phyloP scores from a whole-genome alignment of 2,888 invertebrate species.

The Papilio gigon region DNA sequence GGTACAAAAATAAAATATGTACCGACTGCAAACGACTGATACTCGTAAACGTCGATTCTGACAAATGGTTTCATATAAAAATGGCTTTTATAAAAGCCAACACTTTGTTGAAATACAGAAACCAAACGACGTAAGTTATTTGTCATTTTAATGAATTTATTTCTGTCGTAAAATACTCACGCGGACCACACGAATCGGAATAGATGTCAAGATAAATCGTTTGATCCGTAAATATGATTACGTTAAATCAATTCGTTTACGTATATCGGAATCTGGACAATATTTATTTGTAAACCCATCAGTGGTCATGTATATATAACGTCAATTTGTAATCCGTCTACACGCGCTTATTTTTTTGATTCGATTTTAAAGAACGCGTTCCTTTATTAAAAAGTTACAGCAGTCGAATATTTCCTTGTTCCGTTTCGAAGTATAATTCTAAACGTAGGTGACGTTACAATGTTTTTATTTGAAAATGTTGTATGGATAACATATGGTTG shows the following conservation, averaged over 20 bases:
- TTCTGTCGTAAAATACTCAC: slow-evolving; percentile 2
- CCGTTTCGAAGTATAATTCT: background rate
- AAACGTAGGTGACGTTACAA: background rate
- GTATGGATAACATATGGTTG: background rate
- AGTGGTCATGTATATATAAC: slow-evolving; percentile 2
- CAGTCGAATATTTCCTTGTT: background rate
- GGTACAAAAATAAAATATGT: slow-evolving; percentile 24
- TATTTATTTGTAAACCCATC: slow-evolving; percentile 8
- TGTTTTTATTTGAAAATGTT: background rate
- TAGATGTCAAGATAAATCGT: slow-evolving; percentile 36
- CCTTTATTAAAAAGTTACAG: background rate
- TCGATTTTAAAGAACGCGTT: background rate
- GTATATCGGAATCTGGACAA: slow-evolving; percentile 15
- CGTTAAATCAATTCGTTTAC: slow-evolving; percentile 18
- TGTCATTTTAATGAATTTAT: slow-evolving; percentile 38
- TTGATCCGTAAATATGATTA: slow-evolving; percentile 19
- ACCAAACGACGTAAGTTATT: slow-evolving; percentile 28
- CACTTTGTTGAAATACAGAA: slow-evolving; percentile 29
- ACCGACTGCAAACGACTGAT: slow-evolving; percentile 35
- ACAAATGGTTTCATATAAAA: slow-evolving; percentile 37
- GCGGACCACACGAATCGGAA: slow-evolving; percentile 24
- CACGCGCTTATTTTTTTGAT: background rate
- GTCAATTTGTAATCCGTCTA: background rate
- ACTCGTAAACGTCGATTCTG: slow-evolving; percentile 35
- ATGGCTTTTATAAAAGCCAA: slow-evolving; percentile 31